A percentile compares a stretch with the other conserved stretches of the same genome.
These are phyloP conservation scores for Rapana venosa DNA, from an alignment of 2,888 invertebrate species.

Conservation along the genomic window DNA sequence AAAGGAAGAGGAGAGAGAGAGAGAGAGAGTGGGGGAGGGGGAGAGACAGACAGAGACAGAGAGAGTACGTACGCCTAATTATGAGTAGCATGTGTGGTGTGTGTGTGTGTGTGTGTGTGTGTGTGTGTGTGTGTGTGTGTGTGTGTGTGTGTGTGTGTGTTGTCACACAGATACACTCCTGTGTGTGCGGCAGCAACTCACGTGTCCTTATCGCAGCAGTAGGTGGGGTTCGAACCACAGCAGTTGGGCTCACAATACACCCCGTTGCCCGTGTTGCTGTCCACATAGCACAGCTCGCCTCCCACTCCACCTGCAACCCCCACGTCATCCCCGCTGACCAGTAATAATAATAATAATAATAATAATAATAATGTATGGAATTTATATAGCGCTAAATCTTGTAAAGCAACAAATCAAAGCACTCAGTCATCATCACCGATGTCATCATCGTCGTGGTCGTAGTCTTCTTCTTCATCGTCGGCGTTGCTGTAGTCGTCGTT, in stretches of 20 bases:
- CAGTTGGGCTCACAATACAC: constrained; percentile 9
- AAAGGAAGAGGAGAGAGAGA: too few relatives aligned
- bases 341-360: too few relatives aligned
- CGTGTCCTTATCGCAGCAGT: constrained; percentile 9
- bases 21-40: too few relatives aligned
- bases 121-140: neutral
- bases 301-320: neutral
- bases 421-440: too few relatives aligned
- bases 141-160: neutral
- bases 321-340: neutral
- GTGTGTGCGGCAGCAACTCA: neutral
- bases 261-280: neutral
- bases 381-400: too few relatives aligned
- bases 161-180: neutral
- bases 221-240: constrained; percentile 8
- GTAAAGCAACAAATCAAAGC: too few relatives aligned
- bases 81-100: neutral
- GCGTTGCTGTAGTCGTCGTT: too few relatives aligned
- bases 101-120: constrained; percentile 15
- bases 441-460: too few relatives aligned
- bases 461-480: too few relatives aligned
- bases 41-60: too few relatives aligned
- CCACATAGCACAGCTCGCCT: neutral
- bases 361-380: too few relatives aligned
- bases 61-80: too few relatives aligned